These are phyloP conservation scores for Silvanus unidentatus DNA, from an alignment of 2,888 invertebrate species.

Conservation along the genomic window DNA sequence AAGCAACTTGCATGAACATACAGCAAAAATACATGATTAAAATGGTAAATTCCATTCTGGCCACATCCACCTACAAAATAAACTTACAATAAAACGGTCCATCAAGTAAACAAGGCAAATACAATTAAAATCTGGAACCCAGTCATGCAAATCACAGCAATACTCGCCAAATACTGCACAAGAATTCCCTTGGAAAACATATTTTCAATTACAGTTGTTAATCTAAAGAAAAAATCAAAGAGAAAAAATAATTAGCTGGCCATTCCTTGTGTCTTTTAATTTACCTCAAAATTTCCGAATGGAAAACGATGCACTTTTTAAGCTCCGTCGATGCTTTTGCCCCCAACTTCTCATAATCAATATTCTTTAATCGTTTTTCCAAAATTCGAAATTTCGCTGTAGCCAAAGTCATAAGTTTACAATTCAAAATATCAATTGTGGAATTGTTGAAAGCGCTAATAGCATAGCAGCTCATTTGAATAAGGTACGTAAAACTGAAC, in stretches of 20 bases:
- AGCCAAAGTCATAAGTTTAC: slow-evolving; percentile 8
- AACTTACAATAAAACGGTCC: not conserved
- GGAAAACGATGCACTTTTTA: slow-evolving; percentile 6
- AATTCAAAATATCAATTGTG: slow-evolving; percentile 10
- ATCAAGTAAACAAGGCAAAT: not conserved
- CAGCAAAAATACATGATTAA: slow-evolving; percentile 9
- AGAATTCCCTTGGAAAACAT: slow-evolving; percentile 13
- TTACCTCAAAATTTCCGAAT: slow-evolving; percentile 1
- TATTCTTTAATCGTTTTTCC: slow-evolving; percentile 7
- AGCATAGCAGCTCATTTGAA: slow-evolving; percentile 6
- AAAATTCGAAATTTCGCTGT: slow-evolving; percentile 8
- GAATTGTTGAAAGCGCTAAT: slow-evolving; percentile 9
- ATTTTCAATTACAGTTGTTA: slow-evolving; percentile 7
- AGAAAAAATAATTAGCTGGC: too few species aligned
- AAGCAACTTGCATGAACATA: slow-evolving; percentile 13
- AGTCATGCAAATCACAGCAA: slow-evolving; percentile 16
- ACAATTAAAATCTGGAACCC: slow-evolving; percentile 15
- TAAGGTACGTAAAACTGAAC: slow-evolving; percentile 1
- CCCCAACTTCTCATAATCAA: slow-evolving; percentile 2
- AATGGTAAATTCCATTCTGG: not conserved
- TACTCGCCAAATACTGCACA: slow-evolving; percentile 14
- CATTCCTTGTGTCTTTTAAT: too few species aligned
- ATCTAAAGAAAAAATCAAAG: slow-evolving; percentile 6
- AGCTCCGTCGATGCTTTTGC: not conserved
- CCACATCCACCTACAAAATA: not conserved